These are phyloP conservation scores for Lagodon rhomboides DNA, from an alignment of 2,797 vertebrate genomes.

Conservation along the genomic window DNA sequence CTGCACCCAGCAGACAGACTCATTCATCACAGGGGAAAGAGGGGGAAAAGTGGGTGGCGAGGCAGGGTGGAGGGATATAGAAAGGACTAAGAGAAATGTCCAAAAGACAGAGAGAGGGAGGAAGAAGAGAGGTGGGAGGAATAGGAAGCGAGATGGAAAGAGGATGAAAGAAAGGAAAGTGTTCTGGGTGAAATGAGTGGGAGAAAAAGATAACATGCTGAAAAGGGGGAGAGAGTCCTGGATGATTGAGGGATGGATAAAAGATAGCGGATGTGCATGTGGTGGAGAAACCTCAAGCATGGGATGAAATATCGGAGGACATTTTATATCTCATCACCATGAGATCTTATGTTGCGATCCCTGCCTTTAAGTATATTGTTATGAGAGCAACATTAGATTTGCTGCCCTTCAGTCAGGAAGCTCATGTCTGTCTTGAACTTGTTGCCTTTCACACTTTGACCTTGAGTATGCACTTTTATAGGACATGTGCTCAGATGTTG, in stretches of 20 bases:
- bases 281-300: constrained; percentile 63
- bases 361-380: constrained; percentile 55
- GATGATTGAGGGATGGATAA: constrained; percentile 78
- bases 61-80: constrained; percentile 48
- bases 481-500: not conserved
- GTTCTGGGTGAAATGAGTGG: constrained; percentile 77
- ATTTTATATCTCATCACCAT: constrained; percentile 71
- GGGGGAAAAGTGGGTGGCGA: constrained; percentile 61
- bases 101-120: constrained; percentile 72
- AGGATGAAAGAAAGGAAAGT: constrained; percentile 81
- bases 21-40: constrained; percentile 88
- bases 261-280: constrained; percentile 68
- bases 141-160: constrained; percentile 80
- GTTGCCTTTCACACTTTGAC: constrained; percentile 61
- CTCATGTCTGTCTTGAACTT: constrained; percentile 51
- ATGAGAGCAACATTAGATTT: constrained; percentile 46
- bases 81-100: constrained; percentile 80
- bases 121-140: constrained; percentile 77
- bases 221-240: constrained; percentile 60
- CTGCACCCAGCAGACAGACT: constrained; percentile 88
- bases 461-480: constrained; percentile 38
- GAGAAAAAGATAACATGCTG: constrained; percentile 73
- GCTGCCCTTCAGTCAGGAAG: constrained; percentile 43
- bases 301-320: constrained; percentile 69
- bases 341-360: constrained; percentile 54